Evolutionary conservation across 1,140 invertebrate genomes (phyloP).

Genomic region (Wiebesia pumilae): DNA sequence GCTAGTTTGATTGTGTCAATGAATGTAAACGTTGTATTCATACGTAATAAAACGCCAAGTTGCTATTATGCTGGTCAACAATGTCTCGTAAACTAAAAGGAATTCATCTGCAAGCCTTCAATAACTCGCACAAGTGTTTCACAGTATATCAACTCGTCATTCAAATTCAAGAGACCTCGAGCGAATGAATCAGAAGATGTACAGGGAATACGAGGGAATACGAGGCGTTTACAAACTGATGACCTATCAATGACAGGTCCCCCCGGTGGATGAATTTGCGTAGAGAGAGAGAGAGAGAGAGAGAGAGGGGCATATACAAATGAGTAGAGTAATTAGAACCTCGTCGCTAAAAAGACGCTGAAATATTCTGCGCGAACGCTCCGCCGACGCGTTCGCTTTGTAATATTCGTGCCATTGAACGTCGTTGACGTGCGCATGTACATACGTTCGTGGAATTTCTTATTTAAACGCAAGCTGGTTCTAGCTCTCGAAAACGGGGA

Average conservation of each 20-base stretch:
- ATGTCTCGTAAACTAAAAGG: neutral
- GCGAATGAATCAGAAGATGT: conserved; percentile 16
- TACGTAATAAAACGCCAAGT: neutral
- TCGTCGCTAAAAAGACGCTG: conserved; percentile 64
- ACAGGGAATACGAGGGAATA: neutral
- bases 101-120: neutral
- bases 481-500: neutral
- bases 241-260: neutral
- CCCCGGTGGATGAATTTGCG: neutral
- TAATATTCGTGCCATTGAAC: conserved; percentile 40
- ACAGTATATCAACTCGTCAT: neutral
- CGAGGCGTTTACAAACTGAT: neutral
- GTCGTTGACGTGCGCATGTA: neutral
- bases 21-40: neutral
- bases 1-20: neutral
- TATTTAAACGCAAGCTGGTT: conserved; percentile 20
- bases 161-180: conserved; percentile 34
- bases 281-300: neutral
- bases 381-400: conserved; percentile 54
- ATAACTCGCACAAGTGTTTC: neutral
- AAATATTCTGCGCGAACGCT: conserved; percentile 56
- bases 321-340: conserved; percentile 60
- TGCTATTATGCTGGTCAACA: neutral
- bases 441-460: conserved; percentile 52
- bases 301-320: neutral